Evolutionary conservation across 2,888 invertebrate genomes (phyloP), one percentile per base, ranked within the genome.

Genomic region (Lysandra coridon): DNA sequence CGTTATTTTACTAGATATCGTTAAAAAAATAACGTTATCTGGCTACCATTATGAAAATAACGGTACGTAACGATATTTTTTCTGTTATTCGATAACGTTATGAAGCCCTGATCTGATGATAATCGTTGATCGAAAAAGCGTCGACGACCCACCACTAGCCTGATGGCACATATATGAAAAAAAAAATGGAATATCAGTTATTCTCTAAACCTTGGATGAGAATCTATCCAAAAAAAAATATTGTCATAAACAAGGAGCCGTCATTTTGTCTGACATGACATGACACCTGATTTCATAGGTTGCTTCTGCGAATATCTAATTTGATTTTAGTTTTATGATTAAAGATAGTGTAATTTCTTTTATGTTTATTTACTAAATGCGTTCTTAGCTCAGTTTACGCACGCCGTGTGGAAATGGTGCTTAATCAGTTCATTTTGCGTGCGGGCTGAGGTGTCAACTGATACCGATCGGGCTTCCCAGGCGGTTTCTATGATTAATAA

Each of bases 401-500:
- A 81, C 82, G 82, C 85, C 85, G 82, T 79, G 88, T 90, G 87
- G 83, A 80, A 85, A 83, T 85, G 79, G 82, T 83, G 83, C 85
- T 86, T 82, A 82, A 83, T 81, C 85, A 82, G 80, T 82, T 79
- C 64, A 84, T 85, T 83, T 85, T 84, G 82, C 84, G 84, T 87
- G 83, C 85, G 84, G 86, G 87, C 85, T 89, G 88, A 90, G 86
- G 87, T 89, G 90, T 91, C 90, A 90, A 88, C 84, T 87, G 87
- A 87, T 89, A 88, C 87, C 81, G 83, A 83, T 84, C 83, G 90
- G 89, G 91, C 90, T 91, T 90, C 90, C 88, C 87, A 88, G 86
- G 89, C 90, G 87, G 89, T 90, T 89, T 93, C 90, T 90, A 92
- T 94, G 93, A 90, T 91, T 92, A 91, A 87, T 90, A 91, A 88